Evolutionary conservation across 2,888 invertebrate genomes (phyloP), one percentile per base, ranked within the genome.

Genomic region (Arenicola marina): DNA sequence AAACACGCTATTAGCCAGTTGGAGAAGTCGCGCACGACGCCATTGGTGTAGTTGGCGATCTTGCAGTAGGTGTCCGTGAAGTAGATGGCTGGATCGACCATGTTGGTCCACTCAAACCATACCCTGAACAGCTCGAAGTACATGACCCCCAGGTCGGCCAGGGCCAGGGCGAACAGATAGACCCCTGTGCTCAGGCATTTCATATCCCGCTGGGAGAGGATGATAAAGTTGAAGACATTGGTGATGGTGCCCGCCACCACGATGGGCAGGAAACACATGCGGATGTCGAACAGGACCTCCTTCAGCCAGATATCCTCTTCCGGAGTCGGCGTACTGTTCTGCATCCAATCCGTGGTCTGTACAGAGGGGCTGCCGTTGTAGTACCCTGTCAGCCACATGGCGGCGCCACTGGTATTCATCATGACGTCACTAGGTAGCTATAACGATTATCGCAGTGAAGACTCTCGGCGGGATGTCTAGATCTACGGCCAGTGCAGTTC

Each of bases 1-100:
- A 68, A 43, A 51, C 66, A 68, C 2, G 66, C 68, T 18, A 68
- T 63, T 31, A 68, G 56, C 68, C 68, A 68, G 62, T 68, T 68
- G 26, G 68, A 60, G 45, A 44, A 68, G 32, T 68, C 68, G 4
- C 68, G 43, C 11, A 51, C 45, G 21, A 67, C 59, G 2, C 61
- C 66, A 33, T 68, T 67, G 21, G 56, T 45, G 56, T 67, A 68
- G 57, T 68, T 68, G 34, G 34, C 62, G n/a, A 63, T 29, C 38
- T 63, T 67, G 46, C 68, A 68, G 48, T 68, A 68, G 33, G 57
- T n/a, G 53, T 58, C 61, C 2, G 61, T 56, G 57, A 68, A 67
- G 56, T 61, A 67, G 33, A 51, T 15, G 26, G 45, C 51, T 3
- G 65, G 63, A 21, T 46, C 24, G 4, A 67, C 38, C 48, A 67